Conservation (phyloP, 2,113 vertebrate species). For the Tupaia chinensis region DNA sequence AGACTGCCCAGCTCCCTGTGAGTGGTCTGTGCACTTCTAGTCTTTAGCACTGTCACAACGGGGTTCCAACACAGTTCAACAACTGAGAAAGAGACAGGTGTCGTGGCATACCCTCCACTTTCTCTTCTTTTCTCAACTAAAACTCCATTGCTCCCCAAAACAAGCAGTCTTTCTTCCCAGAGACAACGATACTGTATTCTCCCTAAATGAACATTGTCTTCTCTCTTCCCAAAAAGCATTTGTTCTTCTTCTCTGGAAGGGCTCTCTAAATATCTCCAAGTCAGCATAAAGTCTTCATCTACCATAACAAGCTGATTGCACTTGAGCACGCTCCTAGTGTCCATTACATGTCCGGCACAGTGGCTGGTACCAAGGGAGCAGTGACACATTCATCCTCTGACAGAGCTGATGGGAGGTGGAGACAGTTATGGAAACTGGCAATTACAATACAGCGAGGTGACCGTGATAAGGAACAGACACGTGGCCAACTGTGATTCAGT, state of each 20-base stretch:
- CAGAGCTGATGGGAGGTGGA: neutral
- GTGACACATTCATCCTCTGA: neutral
- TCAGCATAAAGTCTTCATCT: neutral
- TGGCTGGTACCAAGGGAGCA: neutral
- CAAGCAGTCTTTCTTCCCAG: neutral
- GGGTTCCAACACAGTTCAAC: neutral
- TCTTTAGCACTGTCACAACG: neutral
- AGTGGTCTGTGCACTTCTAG: neutral
- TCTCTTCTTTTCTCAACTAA: neutral
- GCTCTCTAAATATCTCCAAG: neutral
- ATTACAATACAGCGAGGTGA: neutral
- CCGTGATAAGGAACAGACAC: neutral
- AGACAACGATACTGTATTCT: neutral
- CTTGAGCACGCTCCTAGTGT: neutral
- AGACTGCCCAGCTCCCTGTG: neutral
- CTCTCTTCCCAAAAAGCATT: neutral
- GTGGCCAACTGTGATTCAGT: too few relatives aligned
- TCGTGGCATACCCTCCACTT: neutral
- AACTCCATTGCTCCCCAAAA: neutral
- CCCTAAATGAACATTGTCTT: neutral
- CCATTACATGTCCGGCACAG: neutral
- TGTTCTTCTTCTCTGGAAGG: neutral
- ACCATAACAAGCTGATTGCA: neutral
- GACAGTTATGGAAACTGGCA: neutral
- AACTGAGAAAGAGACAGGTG: neutral